A percentile compares a stretch with the other conserved stretches of the same genome.
Evolutionary conservation across 2,888 invertebrate genomes (phyloP).

Genomic region (Philhelius pedissequus): DNA sequence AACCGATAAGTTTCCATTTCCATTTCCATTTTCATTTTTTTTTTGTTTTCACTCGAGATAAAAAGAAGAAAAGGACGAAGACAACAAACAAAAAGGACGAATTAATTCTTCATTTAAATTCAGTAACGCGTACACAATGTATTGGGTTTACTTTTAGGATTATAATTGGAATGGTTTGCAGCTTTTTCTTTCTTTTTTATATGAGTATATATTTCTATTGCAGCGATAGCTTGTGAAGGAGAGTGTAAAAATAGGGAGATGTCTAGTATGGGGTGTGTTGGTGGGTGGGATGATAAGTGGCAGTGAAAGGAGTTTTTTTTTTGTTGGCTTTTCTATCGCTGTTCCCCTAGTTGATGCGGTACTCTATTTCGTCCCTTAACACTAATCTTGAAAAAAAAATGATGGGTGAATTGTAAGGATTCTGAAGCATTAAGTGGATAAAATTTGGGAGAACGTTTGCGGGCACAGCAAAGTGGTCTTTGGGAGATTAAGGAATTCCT

Average conservation of each 20-base stretch:
- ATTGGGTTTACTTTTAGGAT: slow-evolving; percentile 67
- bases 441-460: slow-evolving; percentile 27
- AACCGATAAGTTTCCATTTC: slow-evolving; percentile 14
- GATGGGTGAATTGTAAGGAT: slow-evolving; percentile 36
- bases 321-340: not conserved
- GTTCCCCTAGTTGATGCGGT: not conserved
- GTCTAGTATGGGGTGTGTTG: not conserved
- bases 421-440: slow-evolving; percentile 62
- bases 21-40: not conserved
- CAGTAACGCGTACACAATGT: slow-evolving; percentile 77
- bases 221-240: not conserved
- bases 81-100: slow-evolving; percentile 70
- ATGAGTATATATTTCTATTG: not conserved
- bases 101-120: slow-evolving; percentile 80
- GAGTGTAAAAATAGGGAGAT: not conserved
- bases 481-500: slow-evolving; percentile 21
- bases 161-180: slow-evolving; percentile 65
- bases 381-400: slow-evolving; percentile 8
- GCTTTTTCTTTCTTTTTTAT: not conserved
- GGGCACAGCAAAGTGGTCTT: slow-evolving; percentile 25
- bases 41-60: not conserved
- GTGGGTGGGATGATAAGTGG: slow-evolving; percentile 9
- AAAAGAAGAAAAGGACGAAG: slow-evolving; percentile 24
- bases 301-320: not conserved
- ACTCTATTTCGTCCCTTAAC: not conserved